Percentiles rank a stretch among this genome's conserved stretches.
These are phyloP conservation scores for Meteorus colon DNA, from an alignment of 2,888 invertebrate genomes.

Conservation along the genomic window DNA sequence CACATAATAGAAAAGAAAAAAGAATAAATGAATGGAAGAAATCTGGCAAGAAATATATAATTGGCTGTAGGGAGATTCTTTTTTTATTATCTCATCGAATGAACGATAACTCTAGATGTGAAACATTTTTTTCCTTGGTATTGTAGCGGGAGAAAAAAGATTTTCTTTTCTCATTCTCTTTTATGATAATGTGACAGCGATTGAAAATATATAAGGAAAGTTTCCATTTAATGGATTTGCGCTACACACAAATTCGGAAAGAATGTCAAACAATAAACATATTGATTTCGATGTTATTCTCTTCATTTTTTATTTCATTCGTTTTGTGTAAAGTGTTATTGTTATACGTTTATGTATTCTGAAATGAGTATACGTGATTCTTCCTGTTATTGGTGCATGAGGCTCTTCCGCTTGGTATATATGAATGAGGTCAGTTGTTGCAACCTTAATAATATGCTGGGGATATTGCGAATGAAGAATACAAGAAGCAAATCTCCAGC, in stretches of 20 bases:
- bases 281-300: neutral
- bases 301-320: too few species aligned
- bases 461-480: slow-evolving; percentile 18
- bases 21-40: neutral
- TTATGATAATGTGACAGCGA: neutral
- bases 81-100: neutral
- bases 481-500: neutral
- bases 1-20: slow-evolving; percentile 21
- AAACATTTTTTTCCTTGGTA: too few species aligned
- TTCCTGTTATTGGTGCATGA: slow-evolving; percentile 8
- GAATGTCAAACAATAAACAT: slow-evolving; percentile 19
- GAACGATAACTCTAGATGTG: neutral
- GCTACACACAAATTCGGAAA: neutral
- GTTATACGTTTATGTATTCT: neutral
- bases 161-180: neutral
- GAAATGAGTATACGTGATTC: slow-evolving; percentile 7
- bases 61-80: neutral
- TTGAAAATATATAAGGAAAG: neutral
- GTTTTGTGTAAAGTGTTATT: neutral
- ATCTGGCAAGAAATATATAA: neutral
- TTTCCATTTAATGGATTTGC: neutral
- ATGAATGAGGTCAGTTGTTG: slow-evolving; percentile 28
- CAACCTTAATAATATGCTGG: slow-evolving; percentile 26
- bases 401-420: neutral
- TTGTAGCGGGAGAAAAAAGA: neutral